A percentile compares a stretch with the other conserved stretches of the same genome.
Conservation (phyloP, 2,797 vertebrate genomes). For the Chloroceryle inda region DNA sequence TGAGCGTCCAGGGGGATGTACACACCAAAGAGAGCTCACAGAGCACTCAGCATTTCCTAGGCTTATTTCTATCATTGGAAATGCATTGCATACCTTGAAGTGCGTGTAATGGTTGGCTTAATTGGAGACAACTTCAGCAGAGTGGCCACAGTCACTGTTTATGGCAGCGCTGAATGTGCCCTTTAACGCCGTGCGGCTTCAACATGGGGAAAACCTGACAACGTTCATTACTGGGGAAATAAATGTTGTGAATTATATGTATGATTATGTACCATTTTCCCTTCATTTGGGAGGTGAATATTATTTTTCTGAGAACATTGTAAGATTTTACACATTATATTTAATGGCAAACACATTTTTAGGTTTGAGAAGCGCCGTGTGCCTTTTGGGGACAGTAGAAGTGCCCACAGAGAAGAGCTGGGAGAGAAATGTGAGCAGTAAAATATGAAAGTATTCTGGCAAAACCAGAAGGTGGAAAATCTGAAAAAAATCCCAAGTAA, state of each 20-base stretch:
- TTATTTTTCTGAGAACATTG: constrained; percentile 50
- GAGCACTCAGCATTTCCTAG: constrained; percentile 32
- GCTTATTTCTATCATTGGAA: constrained; percentile 33
- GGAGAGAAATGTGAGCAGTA: background rate
- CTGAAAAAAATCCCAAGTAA: background rate
- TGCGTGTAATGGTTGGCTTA: constrained; percentile 9
- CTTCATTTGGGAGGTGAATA: background rate
- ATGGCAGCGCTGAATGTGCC: background rate
- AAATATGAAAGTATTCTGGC: background rate
- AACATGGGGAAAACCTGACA: constrained; percentile 1
- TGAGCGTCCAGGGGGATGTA: background rate
- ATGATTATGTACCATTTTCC: constrained; percentile 48
- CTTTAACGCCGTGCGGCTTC: background rate
- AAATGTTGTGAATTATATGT: constrained; percentile 22
- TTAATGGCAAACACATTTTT: constrained; percentile 65
- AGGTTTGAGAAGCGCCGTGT: background rate
- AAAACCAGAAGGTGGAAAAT: constrained; percentile 1
- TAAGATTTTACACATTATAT: constrained; percentile 31
- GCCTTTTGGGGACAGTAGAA: background rate
- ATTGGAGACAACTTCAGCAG: constrained; percentile 36
- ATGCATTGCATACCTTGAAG: constrained; percentile 32
- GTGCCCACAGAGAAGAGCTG: background rate
- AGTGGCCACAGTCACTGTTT: background rate
- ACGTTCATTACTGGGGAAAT: background rate
- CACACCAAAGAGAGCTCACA: background rate